Conservation (phyloP, 2,113 vertebrate species). For the Ophiodon elongatus region DNA sequence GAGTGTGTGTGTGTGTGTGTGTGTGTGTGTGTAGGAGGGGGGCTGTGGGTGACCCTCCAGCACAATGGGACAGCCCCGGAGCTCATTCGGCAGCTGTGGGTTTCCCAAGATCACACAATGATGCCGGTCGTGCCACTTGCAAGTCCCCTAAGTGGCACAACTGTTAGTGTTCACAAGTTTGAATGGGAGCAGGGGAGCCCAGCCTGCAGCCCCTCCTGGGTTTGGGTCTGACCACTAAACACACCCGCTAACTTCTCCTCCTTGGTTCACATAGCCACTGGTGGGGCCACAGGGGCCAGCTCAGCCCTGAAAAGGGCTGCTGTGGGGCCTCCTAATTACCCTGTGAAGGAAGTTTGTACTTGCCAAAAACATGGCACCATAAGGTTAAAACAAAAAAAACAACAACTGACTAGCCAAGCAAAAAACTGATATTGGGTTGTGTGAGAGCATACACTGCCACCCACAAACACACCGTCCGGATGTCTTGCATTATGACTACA, state of each 20-base stretch:
- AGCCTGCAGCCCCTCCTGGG: conserved; percentile 69
- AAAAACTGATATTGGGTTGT: conserved; percentile 12
- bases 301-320: conserved; percentile 57
- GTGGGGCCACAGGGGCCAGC: conserved; percentile 74
- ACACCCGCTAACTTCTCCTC: conserved; percentile 77
- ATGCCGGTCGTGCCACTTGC: conserved; percentile 82
- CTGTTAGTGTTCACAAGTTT: conserved; percentile 84
- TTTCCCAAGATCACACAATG: conserved; percentile 90
- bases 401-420: conserved; percentile 9
- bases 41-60: conserved; percentile 75
- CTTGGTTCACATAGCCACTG: conserved; percentile 74
- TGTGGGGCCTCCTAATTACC: conserved; percentile 77
- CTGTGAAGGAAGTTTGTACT: conserved; percentile 46
- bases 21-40: conserved; percentile 68
- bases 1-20: conserved; percentile 57
- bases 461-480: conserved; percentile 8
- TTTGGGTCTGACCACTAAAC: conserved; percentile 77
- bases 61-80: conserved; percentile 81
- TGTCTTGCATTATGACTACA: not conserved
- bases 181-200: conserved; percentile 77
- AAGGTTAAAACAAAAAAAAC: conserved; percentile 60
- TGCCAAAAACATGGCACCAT: conserved; percentile 67
- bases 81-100: conserved; percentile 89
- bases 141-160: conserved; percentile 81
- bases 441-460: conserved; percentile 13